phyloP scores from a whole-genome alignment of 2,113 vertebrate species.

The Aegotheles bennettii region DNA sequence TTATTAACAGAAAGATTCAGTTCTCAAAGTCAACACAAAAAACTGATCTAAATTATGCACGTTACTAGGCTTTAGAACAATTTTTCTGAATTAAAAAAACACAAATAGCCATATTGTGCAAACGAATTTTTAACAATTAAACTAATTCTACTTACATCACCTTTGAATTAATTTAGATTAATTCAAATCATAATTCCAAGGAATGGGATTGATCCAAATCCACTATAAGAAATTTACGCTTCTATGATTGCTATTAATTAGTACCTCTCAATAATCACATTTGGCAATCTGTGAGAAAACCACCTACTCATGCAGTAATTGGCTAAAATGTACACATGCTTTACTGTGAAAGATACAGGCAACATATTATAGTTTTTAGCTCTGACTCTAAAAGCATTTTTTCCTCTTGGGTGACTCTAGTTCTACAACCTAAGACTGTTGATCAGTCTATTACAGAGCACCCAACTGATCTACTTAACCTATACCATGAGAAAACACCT shows the following conservation, averaged over 20 bases:
- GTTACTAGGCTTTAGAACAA: background rate
- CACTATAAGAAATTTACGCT: background rate
- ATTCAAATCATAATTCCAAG: background rate
- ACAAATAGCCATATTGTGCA: background rate
- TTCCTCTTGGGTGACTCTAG: background rate
- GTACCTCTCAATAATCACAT: background rate
- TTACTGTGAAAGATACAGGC: background rate
- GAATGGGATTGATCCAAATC: background rate
- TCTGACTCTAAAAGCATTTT: background rate
- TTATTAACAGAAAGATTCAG: background rate
- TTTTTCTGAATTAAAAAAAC: background rate
- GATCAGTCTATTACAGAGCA: background rate
- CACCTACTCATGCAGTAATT: background rate
- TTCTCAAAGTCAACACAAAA: background rate
- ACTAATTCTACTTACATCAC: background rate
- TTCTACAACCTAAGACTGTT: background rate
- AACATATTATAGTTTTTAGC: background rate
- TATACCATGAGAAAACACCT: background rate
- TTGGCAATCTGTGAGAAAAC: background rate
- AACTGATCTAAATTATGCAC: background rate
- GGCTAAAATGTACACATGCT: background rate
- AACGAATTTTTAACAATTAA: background rate
- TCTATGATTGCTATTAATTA: background rate
- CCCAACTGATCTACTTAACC: background rate
- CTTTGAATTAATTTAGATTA: background rate